A percentile compares a stretch with the other conserved stretches of the same genome.
phyloP scores from a whole-genome alignment of 2,797 vertebrate genomes.

The Echiichthys vipera region DNA sequence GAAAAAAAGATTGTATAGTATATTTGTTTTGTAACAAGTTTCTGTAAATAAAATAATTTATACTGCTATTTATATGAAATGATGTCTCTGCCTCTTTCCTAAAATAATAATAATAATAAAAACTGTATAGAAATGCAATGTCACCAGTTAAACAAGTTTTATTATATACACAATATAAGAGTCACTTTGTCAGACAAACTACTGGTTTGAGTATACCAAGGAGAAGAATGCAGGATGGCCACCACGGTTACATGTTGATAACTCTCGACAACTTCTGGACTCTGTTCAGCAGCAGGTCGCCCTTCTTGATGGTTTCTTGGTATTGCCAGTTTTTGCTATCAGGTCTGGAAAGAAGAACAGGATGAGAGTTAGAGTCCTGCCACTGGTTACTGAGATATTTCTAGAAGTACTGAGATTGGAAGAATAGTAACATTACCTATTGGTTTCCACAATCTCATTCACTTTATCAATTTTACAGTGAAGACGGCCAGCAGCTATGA shows the following conservation, averaged over 20 bases:
- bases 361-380: not conserved
- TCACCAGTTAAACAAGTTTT: slow-evolving; percentile 77
- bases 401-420: not conserved
- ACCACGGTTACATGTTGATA: slow-evolving; percentile 93
- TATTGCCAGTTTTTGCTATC: slow-evolving; percentile 99
- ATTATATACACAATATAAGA: slow-evolving; percentile 86
- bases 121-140: not conserved
- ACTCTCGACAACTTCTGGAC: slow-evolving; percentile 98
- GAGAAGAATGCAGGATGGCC: slow-evolving; percentile 42
- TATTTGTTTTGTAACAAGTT: slow-evolving; percentile 99
- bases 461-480: slow-evolving; percentile 99
- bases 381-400: not conserved
- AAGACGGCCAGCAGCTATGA: slow-evolving; percentile 96
- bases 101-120: slow-evolving; percentile 4
- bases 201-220: slow-evolving; percentile 55
- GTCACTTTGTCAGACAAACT: slow-evolving; percentile 70
- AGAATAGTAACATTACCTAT: slow-evolving; percentile 86
- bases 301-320: slow-evolving; percentile 99
- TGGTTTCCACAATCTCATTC: slow-evolving; percentile 98
- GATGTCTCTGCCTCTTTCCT: slow-evolving; percentile 73
- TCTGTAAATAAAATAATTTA: slow-evolving; percentile 99
- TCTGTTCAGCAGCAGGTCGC: slow-evolving; percentile 96
- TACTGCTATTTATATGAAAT: slow-evolving; percentile 99
- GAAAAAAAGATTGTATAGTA: slow-evolving; percentile 99
- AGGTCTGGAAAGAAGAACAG: slow-evolving; percentile 83